A percentile compares a stretch with the other conserved stretches of the same genome.
phyloP scores from a whole-genome alignment of 2,888 invertebrate genomes.

The Gisinianus flammeolus region DNA sequence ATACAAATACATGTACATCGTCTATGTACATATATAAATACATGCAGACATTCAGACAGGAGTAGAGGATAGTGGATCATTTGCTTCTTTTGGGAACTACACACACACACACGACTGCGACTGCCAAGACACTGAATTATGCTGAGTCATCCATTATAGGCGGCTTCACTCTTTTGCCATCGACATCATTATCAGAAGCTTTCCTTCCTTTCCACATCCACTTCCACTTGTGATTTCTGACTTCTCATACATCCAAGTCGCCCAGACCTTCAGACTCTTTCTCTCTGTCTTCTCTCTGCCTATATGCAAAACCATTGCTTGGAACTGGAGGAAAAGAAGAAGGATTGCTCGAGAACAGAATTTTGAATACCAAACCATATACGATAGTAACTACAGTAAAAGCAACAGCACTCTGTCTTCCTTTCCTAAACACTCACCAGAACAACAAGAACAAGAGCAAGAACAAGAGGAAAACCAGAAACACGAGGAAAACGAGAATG shows the following conservation, averaged over 20 bases:
- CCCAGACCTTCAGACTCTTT: not conserved
- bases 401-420: not conserved
- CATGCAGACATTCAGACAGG: not conserved
- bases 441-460: not conserved
- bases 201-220: not conserved
- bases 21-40: too few relatives aligned
- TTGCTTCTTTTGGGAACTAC: not conserved
- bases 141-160: slow-evolving; percentile 56
- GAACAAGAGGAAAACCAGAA: not conserved
- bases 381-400: too few relatives aligned
- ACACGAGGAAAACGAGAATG: not conserved
- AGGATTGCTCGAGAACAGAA: not conserved
- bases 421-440: slow-evolving; percentile 9
- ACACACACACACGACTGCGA: not conserved
- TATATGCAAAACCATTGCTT: not conserved
- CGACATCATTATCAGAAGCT: slow-evolving; percentile 24
- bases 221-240: not conserved
- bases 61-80: slow-evolving; percentile 12
- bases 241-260: not conserved
- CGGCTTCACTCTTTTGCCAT: slow-evolving; percentile 38
- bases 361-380: not conserved
- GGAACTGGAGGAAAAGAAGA: not conserved
- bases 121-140: slow-evolving; percentile 56
- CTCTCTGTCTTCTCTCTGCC: not conserved
- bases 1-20: too few relatives aligned